These are phyloP conservation scores for Atherinomorus stipes DNA, from an alignment of 2,113 vertebrate species.

Conservation along the genomic window DNA sequence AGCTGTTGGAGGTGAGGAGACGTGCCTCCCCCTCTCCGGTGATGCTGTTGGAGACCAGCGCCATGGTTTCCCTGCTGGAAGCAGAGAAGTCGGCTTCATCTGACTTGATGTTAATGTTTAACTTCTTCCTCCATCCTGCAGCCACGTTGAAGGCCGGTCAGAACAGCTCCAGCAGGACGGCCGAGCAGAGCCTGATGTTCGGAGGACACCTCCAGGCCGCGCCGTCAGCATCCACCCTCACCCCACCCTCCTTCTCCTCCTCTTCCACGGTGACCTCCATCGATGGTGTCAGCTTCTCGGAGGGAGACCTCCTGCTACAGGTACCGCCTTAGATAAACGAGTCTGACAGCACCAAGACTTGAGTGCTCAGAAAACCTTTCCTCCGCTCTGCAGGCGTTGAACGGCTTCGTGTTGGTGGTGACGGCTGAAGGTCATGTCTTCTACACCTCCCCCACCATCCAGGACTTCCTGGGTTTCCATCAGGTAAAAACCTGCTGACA, in stretches of 20 bases:
- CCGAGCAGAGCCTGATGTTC: slow-evolving; percentile 34
- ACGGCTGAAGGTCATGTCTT: slow-evolving; percentile 83
- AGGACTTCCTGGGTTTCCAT: slow-evolving; percentile 86
- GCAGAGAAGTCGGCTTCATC: too few relatives aligned
- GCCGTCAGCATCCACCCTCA: neutral
- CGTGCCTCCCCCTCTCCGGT: too few relatives aligned
- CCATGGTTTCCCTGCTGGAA: too few relatives aligned
- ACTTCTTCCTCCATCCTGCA: slow-evolving; percentile 50
- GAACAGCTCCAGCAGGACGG: slow-evolving; percentile 44
- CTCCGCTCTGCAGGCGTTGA: slow-evolving; percentile 72
- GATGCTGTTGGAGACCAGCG: too few relatives aligned
- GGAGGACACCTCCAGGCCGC: slow-evolving; percentile 37
- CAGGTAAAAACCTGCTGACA: slow-evolving; percentile 67
- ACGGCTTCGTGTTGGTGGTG: slow-evolving; percentile 85
- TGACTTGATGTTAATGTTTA: too few relatives aligned
- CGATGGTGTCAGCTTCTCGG: slow-evolving; percentile 77
- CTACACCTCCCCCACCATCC: slow-evolving; percentile 82
- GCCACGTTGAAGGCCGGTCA: slow-evolving; percentile 72
- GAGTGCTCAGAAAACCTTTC: neutral
- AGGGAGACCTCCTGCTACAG: slow-evolving; percentile 88
- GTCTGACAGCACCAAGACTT: neutral
- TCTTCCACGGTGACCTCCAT: slow-evolving; percentile 29
- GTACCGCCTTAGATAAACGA: slow-evolving; percentile 44
- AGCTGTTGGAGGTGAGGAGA: too few relatives aligned
- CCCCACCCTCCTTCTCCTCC: neutral